Conservation (phyloP, 2,113 vertebrate species). For the Xyrauchen texanus region DNA sequence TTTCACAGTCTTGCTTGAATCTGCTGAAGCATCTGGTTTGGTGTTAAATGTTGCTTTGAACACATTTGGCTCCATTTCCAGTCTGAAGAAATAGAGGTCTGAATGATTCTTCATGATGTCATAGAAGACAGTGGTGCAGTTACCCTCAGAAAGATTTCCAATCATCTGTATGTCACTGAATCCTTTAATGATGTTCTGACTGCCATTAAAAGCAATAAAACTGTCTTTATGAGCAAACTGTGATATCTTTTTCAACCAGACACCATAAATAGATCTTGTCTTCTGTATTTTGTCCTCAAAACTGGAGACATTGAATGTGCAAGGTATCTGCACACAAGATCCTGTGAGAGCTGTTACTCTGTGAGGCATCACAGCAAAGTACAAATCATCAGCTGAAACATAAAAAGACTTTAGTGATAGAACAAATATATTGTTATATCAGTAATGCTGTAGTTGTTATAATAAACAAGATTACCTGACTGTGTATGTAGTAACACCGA, state of each 20-base stretch:
- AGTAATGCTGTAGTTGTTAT: no score
- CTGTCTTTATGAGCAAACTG: fast-evolving
- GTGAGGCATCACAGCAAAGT: not conserved
- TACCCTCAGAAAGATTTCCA: conserved; percentile 52
- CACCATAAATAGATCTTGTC: fast-evolving
- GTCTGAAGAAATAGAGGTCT: conserved; percentile 54
- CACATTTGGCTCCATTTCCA: fast-evolving
- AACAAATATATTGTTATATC: no score
- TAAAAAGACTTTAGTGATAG: not conserved
- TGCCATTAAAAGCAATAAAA: conserved; percentile 50
- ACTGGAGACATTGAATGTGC: conserved; percentile 23
- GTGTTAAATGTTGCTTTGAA: fast-evolving
- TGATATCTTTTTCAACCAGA: conserved; percentile 39
- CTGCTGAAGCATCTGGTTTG: not conserved
- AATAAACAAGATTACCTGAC: not conserved
- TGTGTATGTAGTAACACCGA: not conserved
- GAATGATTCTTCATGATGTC: not conserved
- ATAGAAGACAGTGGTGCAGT: conserved; percentile 61
- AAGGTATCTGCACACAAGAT: conserved; percentile 61
- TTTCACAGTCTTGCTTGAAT: conserved; percentile 14
- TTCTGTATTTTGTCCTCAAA: fast-evolving
- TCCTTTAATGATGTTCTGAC: fast-evolving
- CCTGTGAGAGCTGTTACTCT: conserved; percentile 51
- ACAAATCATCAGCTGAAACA: not conserved
- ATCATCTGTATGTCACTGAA: conserved; percentile 33